These are phyloP conservation scores for Beaufortia kweichowensis DNA, from an alignment of 2,113 vertebrate genomes.

Conservation along the genomic window DNA sequence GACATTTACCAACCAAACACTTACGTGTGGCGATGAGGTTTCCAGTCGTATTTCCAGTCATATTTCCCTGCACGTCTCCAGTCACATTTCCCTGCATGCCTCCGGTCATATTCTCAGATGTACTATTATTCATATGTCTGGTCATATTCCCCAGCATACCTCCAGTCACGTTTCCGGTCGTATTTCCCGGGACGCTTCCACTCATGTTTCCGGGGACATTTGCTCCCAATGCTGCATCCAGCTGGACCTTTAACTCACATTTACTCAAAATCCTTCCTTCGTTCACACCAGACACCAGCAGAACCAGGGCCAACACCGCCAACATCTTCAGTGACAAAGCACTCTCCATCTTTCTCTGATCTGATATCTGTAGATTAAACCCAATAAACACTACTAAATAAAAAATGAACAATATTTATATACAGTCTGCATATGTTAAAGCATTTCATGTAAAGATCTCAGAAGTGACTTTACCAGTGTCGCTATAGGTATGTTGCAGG, in stretches of 20 bases:
- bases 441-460: too few relatives aligned
- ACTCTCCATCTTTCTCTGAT: background rate
- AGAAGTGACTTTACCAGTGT: too few relatives aligned
- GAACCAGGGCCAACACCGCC: slow-evolving; percentile 44
- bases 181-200: too few relatives aligned
- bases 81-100: too few relatives aligned
- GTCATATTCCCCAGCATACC: too few relatives aligned
- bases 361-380: background rate
- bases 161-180: too few relatives aligned
- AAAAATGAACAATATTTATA: too few relatives aligned
- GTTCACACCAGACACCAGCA: slow-evolving; percentile 47
- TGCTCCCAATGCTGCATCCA: background rate
- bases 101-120: too few relatives aligned
- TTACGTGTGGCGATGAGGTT: background rate
- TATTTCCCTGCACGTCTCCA: too few relatives aligned
- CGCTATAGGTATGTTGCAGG: too few relatives aligned
- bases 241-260: slow-evolving; percentile 53
- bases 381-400: background rate
- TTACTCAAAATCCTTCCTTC: slow-evolving; percentile 45
- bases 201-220: background rate
- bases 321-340: slow-evolving; percentile 35
- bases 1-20: background rate
- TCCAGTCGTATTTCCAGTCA: too few relatives aligned
- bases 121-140: too few relatives aligned
- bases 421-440: background rate